Evolutionary conservation across 2,888 invertebrate genomes (phyloP), one percentile per base, ranked within the genome.

Genomic region (Ferrisia virgata): DNA sequence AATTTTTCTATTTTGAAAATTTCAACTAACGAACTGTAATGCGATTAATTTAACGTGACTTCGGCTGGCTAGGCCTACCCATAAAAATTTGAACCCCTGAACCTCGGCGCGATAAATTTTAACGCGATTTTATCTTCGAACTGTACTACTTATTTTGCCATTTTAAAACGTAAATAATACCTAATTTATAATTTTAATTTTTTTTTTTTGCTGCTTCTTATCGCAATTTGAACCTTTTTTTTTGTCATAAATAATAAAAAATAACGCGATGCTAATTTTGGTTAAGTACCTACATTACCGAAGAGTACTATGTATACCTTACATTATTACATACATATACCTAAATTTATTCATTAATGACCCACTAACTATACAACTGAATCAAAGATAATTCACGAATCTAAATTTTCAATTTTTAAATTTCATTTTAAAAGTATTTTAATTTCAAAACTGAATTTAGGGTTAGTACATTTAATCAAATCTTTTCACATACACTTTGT

Each of bases 181-280:
- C 47, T 47, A 64, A 72, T 72, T 72, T 25, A 72, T 72, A 72
- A 31, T 33, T 33, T 25, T 72, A 9, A 72, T 33, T 72, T 72
- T 22, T 53, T 11, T 53, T 53, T 72, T 72, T 72, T 33, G 72
- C 25, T 58, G 18, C 13, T n/a, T n/a, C 72, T 72, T 72, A 72
- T 72, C 72, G 72, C 72, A 15, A 33, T n/a, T 5, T n/a, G 72
- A 33, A 72, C 72, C 72, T 72, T 33, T 72, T 28, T n/a, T 64
- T 22, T n/a, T n/a, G 72, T 72, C 72, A n/a, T 72, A 72, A 72
- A 72, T 72, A 33, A 72, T 72, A 18, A 25, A 72, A 72, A 72
- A 72, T 72, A 72, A 72, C 72, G 72, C 72, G 33, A 72, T 72
- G 15, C 72, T 72, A 72, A 72, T 72, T 72, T 4, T 33, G 6